phyloP scores from a whole-genome alignment of 2,888 invertebrate species.

The Tupiocoris notatus region DNA sequence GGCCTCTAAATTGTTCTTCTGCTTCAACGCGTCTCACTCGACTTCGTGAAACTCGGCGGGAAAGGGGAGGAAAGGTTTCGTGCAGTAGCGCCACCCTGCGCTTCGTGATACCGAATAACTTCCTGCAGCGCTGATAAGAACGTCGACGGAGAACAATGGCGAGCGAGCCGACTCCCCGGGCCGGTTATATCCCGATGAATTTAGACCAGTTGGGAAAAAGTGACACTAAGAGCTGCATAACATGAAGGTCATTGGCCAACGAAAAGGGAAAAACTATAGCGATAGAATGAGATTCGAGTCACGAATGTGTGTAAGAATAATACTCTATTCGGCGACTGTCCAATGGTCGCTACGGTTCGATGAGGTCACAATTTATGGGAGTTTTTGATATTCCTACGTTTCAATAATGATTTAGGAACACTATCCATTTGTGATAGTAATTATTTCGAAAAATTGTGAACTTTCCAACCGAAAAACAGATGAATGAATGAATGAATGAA shows the following conservation, averaged over 20 bases:
- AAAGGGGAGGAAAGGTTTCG: neutral
- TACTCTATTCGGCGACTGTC: too few relatives aligned
- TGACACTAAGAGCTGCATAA: neutral
- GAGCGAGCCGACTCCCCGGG: neutral
- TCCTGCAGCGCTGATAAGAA: slow-evolving; percentile 9
- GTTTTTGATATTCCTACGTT: too few relatives aligned
- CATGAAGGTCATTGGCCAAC: neutral
- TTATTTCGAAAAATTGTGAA: too few relatives aligned
- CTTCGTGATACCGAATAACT: slow-evolving; percentile 5
- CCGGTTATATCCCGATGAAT: neutral
- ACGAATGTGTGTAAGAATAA: neutral
- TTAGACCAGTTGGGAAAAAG: neutral
- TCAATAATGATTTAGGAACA: too few relatives aligned
- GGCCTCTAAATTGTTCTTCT: slow-evolving; percentile 15
- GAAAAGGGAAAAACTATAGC: neutral
- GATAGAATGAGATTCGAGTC: neutral
- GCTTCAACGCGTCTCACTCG: slow-evolving; percentile 1
- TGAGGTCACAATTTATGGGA: too few relatives aligned
- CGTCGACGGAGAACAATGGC: slow-evolving; percentile 7
- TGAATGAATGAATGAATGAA: too few relatives aligned
- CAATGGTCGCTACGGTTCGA: too few relatives aligned
- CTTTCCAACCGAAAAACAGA: too few relatives aligned
- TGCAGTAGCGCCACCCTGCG: neutral
- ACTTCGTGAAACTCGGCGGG: neutral
- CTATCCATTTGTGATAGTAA: too few relatives aligned